phyloP scores from a whole-genome alignment of 2,113 vertebrate species.

The Myotis davidii region DNA sequence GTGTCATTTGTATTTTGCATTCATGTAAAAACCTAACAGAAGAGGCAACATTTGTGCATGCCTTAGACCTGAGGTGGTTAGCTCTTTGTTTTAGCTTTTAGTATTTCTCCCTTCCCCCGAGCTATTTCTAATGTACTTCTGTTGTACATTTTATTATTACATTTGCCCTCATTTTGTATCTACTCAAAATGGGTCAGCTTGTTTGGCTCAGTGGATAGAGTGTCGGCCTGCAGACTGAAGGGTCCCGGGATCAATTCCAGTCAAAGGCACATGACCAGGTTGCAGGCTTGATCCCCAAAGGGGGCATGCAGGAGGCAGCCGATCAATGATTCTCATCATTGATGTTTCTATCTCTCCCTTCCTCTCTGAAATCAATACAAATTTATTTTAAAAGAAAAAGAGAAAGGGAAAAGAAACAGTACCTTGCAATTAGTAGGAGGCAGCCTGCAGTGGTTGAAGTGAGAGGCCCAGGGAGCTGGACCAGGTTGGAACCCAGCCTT shows the following conservation, averaged over 20 bases:
- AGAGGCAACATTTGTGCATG: not conserved
- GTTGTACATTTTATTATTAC: not conserved
- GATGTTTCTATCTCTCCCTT: no score
- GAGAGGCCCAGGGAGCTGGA: conserved; percentile 2
- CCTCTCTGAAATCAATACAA: no score
- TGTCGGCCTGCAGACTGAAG: no score
- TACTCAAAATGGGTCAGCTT: not conserved
- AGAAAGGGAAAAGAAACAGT: not conserved
- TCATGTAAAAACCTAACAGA: conserved; percentile 18
- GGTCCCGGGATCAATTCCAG: no score
- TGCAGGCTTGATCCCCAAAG: no score
- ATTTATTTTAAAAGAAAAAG: no score
- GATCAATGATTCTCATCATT: no score
- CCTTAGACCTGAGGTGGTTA: not conserved
- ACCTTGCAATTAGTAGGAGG: not conserved
- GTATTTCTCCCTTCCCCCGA: not conserved
- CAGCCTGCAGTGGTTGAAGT: not conserved
- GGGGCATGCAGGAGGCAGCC: no score
- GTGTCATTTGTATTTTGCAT: not conserved
- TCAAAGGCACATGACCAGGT: no score
- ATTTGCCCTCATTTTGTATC: conserved; percentile 12
- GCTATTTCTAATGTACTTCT: conserved; percentile 64
- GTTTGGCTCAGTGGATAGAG: no score
- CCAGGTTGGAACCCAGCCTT: not conserved
- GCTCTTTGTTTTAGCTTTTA: conserved; percentile 19